Conservation (phyloP, 2,113 vertebrate species). For the Pelodiscus sinensis region DNA sequence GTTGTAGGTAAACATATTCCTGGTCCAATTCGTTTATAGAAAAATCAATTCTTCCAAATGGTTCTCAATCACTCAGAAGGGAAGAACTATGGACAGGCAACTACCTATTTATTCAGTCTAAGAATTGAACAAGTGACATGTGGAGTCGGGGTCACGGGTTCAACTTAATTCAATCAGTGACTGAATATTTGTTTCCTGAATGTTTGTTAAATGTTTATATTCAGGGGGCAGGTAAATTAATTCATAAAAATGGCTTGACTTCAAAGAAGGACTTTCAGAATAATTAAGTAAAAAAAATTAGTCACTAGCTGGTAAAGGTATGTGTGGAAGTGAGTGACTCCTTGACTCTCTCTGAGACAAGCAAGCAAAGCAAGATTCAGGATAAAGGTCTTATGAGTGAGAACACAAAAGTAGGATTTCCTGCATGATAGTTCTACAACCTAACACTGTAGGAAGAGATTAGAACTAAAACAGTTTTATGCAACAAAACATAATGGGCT, state of each 20-base stretch:
- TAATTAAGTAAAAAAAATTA: background rate
- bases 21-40: background rate
- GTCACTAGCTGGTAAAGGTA: background rate
- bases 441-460: accelerated
- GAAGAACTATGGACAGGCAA: background rate
- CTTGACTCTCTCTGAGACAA: background rate
- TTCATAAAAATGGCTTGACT: slow-evolving; percentile 56
- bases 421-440: accelerated
- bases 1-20: background rate
- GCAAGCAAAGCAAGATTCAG: background rate
- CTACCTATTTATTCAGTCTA: background rate
- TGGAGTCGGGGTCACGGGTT: slow-evolving; percentile 8
- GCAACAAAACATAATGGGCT: background rate
- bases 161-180: slow-evolving; percentile 26
- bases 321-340: background rate
- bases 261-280: slow-evolving; percentile 32
- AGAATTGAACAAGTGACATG: background rate
- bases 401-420: accelerated
- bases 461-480: background rate
- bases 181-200: slow-evolving; percentile 27
- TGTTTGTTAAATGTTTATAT: slow-evolving; percentile 31
- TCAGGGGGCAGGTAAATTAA: slow-evolving; percentile 53
- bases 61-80: background rate
- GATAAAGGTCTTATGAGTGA: background rate
- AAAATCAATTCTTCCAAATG: background rate